Evolutionary conservation across 2,888 invertebrate genomes (phyloP).

Genomic region (Phyto melanocephala): DNA sequence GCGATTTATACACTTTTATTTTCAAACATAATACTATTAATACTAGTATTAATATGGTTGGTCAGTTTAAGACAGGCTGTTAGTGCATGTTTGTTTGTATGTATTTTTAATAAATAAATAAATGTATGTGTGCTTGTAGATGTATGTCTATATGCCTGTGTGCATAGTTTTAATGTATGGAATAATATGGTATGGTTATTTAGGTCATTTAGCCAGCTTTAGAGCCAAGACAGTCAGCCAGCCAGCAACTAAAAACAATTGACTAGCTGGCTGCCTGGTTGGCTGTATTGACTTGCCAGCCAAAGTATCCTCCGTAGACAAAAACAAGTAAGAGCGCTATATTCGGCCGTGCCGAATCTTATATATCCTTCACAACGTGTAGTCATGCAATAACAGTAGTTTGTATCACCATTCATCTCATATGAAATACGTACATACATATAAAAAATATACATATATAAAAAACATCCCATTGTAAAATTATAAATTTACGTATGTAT

Average conservation of each 20-base stretch:
- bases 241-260: neutral
- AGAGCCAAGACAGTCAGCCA: slow-evolving; percentile 12
- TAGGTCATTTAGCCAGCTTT: slow-evolving; percentile 55
- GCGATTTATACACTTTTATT: too few relatives aligned
- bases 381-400: too few relatives aligned
- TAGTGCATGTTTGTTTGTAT: neutral
- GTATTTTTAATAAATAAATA: neutral
- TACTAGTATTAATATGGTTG: slow-evolving; percentile 18
- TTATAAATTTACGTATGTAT: too few relatives aligned
- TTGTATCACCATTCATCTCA: too few relatives aligned
- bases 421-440: too few relatives aligned
- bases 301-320: slow-evolving; percentile 54
- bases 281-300: slow-evolving; percentile 20
- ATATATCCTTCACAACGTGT: too few relatives aligned
- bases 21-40: neutral
- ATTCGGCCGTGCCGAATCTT: too few relatives aligned
- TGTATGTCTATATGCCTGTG: slow-evolving; percentile 4
- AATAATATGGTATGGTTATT: slow-evolving; percentile 59
- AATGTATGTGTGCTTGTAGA: slow-evolving; percentile 3
- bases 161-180: slow-evolving; percentile 41
- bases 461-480: too few relatives aligned
- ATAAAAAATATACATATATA: too few relatives aligned
- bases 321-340: too few relatives aligned
- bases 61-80: slow-evolving; percentile 27
- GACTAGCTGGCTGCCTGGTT: neutral